Evolutionary conservation across 2,888 invertebrate species (phyloP).

Genomic region (Hirtodrosophila trivittata): DNA sequence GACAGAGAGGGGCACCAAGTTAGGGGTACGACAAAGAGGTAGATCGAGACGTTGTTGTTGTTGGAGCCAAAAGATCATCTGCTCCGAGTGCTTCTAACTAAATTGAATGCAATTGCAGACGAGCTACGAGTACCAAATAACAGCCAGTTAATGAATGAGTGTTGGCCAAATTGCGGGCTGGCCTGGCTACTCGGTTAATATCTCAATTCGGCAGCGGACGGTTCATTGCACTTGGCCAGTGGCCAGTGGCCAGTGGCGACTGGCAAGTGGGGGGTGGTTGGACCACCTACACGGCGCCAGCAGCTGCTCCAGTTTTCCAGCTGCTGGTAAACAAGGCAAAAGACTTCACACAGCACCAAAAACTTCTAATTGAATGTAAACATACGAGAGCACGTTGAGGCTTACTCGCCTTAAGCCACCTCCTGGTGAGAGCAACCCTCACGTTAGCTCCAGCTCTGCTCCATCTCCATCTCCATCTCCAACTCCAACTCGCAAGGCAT

Average conservation of each 20-base stretch:
- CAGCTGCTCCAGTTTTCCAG: constrained; percentile 55
- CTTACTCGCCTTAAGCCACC: constrained; percentile 6
- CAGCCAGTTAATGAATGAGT: constrained; percentile 75
- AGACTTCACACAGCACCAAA: constrained; percentile 36
- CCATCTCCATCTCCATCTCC: not conserved
- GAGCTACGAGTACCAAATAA: constrained; percentile 19
- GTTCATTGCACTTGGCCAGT: constrained; percentile 59
- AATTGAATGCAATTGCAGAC: constrained; percentile 75
- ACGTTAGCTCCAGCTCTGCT: not conserved
- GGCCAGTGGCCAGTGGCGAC: not conserved
- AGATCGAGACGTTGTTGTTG: not conserved
- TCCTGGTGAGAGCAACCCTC: not conserved
- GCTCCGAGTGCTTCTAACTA: constrained; percentile 59
- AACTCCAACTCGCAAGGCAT: constrained; percentile 12
- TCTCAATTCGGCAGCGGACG: constrained; percentile 65
- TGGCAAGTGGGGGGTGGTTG: constrained; percentile 10
- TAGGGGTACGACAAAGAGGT: no score
- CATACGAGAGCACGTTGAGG: constrained; percentile 42
- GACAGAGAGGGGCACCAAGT: no score
- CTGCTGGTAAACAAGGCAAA: constrained; percentile 54
- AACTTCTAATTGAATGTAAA: constrained; percentile 77
- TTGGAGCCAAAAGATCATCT: constrained; percentile 28
- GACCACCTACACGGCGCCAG: constrained; percentile 54
- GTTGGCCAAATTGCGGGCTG: constrained; percentile 70
- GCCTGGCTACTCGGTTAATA: constrained; percentile 56